Base-by-base conservation (phyloP, 2,113 vertebrate species). In the Lamprotornis superbus region DNA sequence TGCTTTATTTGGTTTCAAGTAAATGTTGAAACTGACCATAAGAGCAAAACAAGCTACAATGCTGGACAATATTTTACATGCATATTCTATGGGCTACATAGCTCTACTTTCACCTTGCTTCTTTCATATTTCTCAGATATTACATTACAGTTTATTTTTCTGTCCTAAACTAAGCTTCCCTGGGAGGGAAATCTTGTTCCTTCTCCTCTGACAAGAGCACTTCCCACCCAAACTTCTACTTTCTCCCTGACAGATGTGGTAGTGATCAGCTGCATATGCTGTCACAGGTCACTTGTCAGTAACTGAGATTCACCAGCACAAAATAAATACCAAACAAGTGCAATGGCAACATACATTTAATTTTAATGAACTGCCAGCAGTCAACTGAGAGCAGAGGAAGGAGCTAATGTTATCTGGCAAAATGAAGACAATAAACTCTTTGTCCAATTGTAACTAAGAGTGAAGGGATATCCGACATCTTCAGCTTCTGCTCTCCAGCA, bases 191-290 rank as follows among this genome's bases (percentile, higher is more conserved):
- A 42, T 64, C 33, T 81, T 61, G 6, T 70, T 85, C 7, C 21
- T 88, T 76, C 63, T 81, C 42, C 27, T 35, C 35, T 63, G 39
- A 81, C 46, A 10, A 52, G 37, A 76, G 27, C 3, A 5, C 21
- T 71, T 92, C 33, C 19, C n/a, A 68, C 5, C 5, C 27, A 88
- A 60, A 83, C 1, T 12, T 78, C 33, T 87, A 22, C 12, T 78
- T 77, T 70, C 33, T 20, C 9, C 5, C 17, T 10, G 12, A n/a
- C 3, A 82, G 30, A 67, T 0, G 0, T 53, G 59, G 9, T 17
- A 65, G 28, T 30, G 18, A 69, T 55, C 37, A 91, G 46, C 40
- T 65, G 35, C 35, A 52, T 42, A 30, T 64, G 14, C 28, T 65
- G 63, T 53, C 55, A 69, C n/a, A 47, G 15, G 9, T 79, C 20